Evolutionary conservation across 2,113 vertebrate species (phyloP), one percentile per base, ranked within the genome.

Genomic region (Melanerpes formicivorus): DNA sequence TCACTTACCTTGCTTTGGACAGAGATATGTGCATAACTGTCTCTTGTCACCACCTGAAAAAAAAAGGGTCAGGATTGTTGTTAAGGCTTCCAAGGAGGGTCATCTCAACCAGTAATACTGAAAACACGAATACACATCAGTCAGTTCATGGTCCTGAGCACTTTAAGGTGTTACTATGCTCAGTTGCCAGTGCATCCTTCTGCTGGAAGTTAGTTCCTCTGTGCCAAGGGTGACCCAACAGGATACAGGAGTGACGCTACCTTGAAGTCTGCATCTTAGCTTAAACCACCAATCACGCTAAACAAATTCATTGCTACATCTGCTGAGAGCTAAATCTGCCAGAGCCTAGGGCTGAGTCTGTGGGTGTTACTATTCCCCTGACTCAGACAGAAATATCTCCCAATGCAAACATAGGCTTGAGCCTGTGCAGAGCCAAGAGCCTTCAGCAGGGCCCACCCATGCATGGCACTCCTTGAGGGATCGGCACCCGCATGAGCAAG

Each of bases 301-400:
- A 91, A 94, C 22, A 2, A 91, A 95, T 91, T 93, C 91, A 60
- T 5, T 91, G 79, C 91, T 91, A 80, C 85, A 85, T 93, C 93
- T 96, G 93, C 89, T 18, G 55, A 87, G 80, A 93, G 84, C 84
- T 93, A 88, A 90, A 96, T 93, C 80, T 92, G 87, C 42, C 84
- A 74, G 60, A 87, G 90, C 90, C 87, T 54, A 30, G 48, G 90
- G 92, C 87, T 96, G 90, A 88, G 88, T 46, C 93, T 95, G 90
- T 91, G 90, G 76, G 88, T 85, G 82, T 91, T 80, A 91, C 90
- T 95, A 91, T 88, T 95, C 91, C 93, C 91, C 80, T 94, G 92
- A 90, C 90, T 96, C 93, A 94, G 84, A 80, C 84, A 95, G 72
- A 94, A 96, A 91, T 94, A 93, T 15, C 93, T 96, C 82, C 69